These are phyloP conservation scores for Malacoctenus gilli DNA, from an alignment of 2,797 vertebrate species.

Conservation along the genomic window DNA sequence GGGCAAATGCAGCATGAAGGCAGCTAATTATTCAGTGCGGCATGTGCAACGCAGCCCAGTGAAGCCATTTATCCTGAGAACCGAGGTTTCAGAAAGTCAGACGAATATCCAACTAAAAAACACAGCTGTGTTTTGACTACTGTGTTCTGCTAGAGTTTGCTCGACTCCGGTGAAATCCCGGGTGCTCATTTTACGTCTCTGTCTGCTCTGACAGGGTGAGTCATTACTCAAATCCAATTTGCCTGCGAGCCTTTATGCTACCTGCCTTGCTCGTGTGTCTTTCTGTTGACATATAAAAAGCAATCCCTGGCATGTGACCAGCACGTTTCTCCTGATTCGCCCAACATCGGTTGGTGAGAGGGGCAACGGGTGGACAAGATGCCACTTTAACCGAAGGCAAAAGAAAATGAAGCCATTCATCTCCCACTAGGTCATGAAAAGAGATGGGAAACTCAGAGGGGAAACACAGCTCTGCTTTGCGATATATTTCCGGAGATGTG, in stretches of 20 bases:
- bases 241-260: slow-evolving; percentile 67
- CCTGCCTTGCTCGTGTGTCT: slow-evolving; percentile 67
- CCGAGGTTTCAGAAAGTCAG: no score
- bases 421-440: slow-evolving; percentile 69
- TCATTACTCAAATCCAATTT: slow-evolving; percentile 79
- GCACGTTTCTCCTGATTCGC: slow-evolving; percentile 48
- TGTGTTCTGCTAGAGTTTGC: slow-evolving; percentile 48
- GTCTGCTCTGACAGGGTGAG: slow-evolving; percentile 65
- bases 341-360: slow-evolving; percentile 56
- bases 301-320: slow-evolving; percentile 62
- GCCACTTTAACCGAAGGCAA: slow-evolving; percentile 76
- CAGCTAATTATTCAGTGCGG: no score
- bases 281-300: slow-evolving; percentile 65
- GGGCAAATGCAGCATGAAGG: no score
- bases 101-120: no score
- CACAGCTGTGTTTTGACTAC: slow-evolving; percentile 61
- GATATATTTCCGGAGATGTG: slow-evolving; percentile 49
- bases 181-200: slow-evolving; percentile 58
- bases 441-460: slow-evolving; percentile 54
- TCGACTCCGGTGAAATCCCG: slow-evolving; percentile 50
- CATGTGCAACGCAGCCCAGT: no score
- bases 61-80: no score
- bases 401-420: slow-evolving; percentile 80
- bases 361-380: slow-evolving; percentile 63
- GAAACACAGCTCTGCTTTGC: slow-evolving; percentile 48